These are phyloP conservation scores for Venustoraphidia nigricollis DNA, from an alignment of 2,888 invertebrate genomes.

Conservation along the genomic window DNA sequence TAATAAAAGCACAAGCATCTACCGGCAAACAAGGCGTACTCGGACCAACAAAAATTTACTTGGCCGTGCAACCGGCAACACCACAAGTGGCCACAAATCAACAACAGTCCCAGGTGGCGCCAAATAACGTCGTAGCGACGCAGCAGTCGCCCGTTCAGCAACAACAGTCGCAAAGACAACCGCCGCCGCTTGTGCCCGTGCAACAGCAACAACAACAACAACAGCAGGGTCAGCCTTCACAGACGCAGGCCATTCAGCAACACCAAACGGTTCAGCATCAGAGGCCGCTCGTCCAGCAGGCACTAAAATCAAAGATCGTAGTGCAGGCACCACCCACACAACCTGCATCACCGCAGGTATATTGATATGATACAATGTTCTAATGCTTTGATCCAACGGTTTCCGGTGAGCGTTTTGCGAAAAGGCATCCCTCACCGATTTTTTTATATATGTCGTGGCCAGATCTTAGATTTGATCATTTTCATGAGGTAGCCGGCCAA, in stretches of 20 bases:
- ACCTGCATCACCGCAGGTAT: too few species aligned
- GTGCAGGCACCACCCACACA: slow-evolving; percentile 17
- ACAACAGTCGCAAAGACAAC: slow-evolving; percentile 4
- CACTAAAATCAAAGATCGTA: slow-evolving; percentile 21
- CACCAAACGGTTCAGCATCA: background rate
- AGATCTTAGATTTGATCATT: too few species aligned
- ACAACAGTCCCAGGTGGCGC: slow-evolving; percentile 6
- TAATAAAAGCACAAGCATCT: slow-evolving; percentile 58
- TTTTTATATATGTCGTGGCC: too few species aligned
- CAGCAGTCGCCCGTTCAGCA: slow-evolving; percentile 7
- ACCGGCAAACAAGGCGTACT: slow-evolving; percentile 73
- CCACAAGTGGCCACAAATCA: slow-evolving; percentile 3
- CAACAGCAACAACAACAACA: slow-evolving; percentile 6
- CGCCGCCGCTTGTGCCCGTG: slow-evolving; percentile 7
- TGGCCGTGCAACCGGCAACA: slow-evolving; percentile 60
- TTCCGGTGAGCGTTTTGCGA: too few species aligned
- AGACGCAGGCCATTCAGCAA: slow-evolving; percentile 3
- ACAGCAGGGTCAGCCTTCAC: slow-evolving; percentile 5
- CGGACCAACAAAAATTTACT: slow-evolving; percentile 73
- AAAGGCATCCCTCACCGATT: too few species aligned
- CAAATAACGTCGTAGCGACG: slow-evolving; percentile 14
- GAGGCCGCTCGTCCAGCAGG: background rate
- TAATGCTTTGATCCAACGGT: too few species aligned
- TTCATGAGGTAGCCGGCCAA: too few species aligned
- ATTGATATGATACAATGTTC: too few species aligned